phyloP scores from a whole-genome alignment of 2,797 vertebrate species.

The Lates japonicus region DNA sequence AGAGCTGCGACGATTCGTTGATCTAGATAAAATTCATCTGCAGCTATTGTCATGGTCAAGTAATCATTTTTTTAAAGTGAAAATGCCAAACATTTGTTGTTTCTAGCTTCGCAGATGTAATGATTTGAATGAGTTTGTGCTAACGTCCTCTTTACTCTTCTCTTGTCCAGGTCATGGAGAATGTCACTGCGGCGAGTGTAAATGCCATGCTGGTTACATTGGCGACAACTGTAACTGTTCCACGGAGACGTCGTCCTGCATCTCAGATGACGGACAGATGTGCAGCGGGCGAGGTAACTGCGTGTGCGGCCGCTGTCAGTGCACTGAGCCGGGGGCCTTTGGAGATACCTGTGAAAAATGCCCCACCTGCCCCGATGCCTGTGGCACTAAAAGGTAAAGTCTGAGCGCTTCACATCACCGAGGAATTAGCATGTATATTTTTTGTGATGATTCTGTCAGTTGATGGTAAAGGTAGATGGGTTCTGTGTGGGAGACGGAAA shows the following conservation, averaged over 20 bases:
- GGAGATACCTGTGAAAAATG: slow-evolving; percentile 96
- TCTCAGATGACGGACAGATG: slow-evolving; percentile 90
- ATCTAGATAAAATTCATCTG: not conserved
- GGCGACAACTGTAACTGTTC: slow-evolving; percentile 99
- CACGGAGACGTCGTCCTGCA: slow-evolving; percentile 87
- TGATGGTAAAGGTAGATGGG: not conserved
- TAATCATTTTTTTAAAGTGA: not conserved
- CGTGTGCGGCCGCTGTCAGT: slow-evolving; percentile 92
- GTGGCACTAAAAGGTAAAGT: slow-evolving; percentile 93
- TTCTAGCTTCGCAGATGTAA: not conserved
- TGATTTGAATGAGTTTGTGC: no score
- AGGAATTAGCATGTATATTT: no score
- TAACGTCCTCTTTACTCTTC: not conserved
- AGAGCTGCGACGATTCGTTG: not conserved
- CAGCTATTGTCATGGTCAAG: not conserved
- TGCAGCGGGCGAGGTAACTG: slow-evolving; percentile 94
- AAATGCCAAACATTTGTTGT: not conserved
- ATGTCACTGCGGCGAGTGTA: slow-evolving; percentile 97
- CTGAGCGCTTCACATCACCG: not conserved
- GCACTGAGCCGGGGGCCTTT: slow-evolving; percentile 93
- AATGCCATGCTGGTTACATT: slow-evolving; percentile 91
- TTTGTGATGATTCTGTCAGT: not conserved
- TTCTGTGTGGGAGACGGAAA: not conserved
- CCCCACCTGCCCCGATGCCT: slow-evolving; percentile 95
- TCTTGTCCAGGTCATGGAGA: slow-evolving; percentile 90